A percentile compares a stretch with the other conserved stretches of the same genome.
Evolutionary conservation across 2,797 vertebrate genomes (phyloP).

Genomic region (Potorous gilbertii): DNA sequence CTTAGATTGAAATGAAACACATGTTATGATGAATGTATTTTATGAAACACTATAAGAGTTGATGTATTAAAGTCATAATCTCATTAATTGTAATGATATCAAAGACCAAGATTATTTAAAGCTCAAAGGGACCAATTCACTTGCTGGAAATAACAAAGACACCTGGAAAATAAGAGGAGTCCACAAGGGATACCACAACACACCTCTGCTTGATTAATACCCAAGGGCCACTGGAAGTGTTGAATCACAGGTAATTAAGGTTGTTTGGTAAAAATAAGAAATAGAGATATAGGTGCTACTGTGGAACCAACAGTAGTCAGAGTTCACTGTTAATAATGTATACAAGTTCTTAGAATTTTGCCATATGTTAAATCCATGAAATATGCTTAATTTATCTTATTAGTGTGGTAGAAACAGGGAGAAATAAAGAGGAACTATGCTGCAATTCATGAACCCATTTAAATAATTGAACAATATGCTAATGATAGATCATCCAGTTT

Average conservation of each 20-base stretch:
- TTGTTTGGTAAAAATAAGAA: conserved; percentile 60
- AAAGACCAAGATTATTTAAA: conserved; percentile 43
- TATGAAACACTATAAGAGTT: conserved; percentile 6
- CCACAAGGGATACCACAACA: conserved; percentile 15
- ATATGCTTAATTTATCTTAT: neutral
- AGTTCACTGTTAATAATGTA: conserved; percentile 33
- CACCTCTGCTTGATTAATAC: conserved; percentile 44
- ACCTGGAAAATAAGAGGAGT: conserved; percentile 48
- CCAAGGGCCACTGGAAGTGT: conserved; percentile 35
- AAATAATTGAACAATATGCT: conserved; percentile 34
- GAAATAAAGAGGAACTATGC: neutral
- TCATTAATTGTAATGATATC: conserved; percentile 48
- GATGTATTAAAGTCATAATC: conserved; percentile 27
- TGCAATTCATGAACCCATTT: conserved; percentile 4
- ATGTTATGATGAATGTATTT: neutral
- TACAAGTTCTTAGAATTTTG: conserved; percentile 43
- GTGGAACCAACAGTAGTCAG: conserved; percentile 30
- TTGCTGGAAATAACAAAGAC: conserved; percentile 41
- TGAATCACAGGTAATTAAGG: conserved; percentile 61
- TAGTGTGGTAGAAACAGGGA: neutral
- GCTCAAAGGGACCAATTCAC: conserved; percentile 63
- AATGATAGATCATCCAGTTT: neutral
- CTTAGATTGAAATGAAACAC: neutral
- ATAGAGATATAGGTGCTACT: conserved; percentile 45
- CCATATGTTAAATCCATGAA: conserved; percentile 4